Conservation (phyloP, 2,888 invertebrate genomes). For the Hydropsyche betteni region DNA sequence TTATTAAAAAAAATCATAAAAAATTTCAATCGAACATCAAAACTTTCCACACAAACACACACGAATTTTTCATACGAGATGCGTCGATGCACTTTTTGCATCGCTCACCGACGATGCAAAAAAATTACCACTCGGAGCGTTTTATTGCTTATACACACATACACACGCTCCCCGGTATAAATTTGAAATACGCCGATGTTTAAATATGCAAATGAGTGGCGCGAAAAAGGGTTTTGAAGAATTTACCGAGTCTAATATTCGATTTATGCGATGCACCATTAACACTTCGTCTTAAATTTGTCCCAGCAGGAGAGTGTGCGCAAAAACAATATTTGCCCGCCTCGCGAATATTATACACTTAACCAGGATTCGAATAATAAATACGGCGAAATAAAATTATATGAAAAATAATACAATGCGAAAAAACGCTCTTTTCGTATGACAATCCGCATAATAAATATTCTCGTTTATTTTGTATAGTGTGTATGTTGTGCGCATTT, state of each 20-base stretch:
- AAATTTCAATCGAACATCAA: too few relatives aligned
- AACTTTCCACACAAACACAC: too few relatives aligned
- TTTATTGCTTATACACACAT: neutral
- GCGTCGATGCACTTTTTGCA: too few relatives aligned
- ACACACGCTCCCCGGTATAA: neutral
- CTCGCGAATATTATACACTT: neutral
- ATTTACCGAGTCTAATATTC: constrained; percentile 28
- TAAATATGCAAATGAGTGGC: constrained; percentile 30
- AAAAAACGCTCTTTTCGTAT: neutral
- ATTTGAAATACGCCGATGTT: constrained; percentile 25
- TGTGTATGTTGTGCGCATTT: neutral
- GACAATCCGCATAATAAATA: constrained; percentile 10
- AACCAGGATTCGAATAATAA: constrained; percentile 9
- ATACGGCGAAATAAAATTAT: neutral
- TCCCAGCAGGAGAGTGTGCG: constrained; percentile 18
- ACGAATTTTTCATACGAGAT: too few relatives aligned
- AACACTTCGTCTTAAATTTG: constrained; percentile 32
- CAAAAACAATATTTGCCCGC: constrained; percentile 26
- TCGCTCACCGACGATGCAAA: too few relatives aligned
- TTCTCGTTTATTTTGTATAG: constrained; percentile 14
- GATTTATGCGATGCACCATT: constrained; percentile 33
- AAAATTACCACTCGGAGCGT: too few relatives aligned
- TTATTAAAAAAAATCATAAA: too few relatives aligned
- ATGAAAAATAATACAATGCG: neutral
- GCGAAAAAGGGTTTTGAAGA: constrained; percentile 18